Base-by-base conservation (phyloP, 2,888 invertebrate species). In the Tillus elongatus region DNA sequence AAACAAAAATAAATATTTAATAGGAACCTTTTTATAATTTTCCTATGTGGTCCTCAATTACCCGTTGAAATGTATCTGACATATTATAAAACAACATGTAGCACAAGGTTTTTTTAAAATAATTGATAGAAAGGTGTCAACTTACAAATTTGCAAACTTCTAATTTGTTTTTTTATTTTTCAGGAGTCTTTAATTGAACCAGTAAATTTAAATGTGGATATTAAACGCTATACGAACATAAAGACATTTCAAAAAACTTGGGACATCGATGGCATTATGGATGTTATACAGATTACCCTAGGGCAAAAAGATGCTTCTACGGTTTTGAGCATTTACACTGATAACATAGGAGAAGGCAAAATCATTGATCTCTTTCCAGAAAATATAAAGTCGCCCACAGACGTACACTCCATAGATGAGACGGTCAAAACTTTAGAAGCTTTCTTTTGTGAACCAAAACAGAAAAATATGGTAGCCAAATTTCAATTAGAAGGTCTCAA, bases 171-270 rank as follows among this genome's bases (percentile, higher is more conserved):
- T 19, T n/a, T 6, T n/a, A n/a, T n/a, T 33, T 56, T 56, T 14
- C 51, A 75, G 75, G 86, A 86, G 61, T 78, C 81, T 2, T 79
- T 87, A 26, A 63, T 88, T 6, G 87, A 87, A 50, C 82, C 84
- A 0, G 67, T 84, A 13, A 75, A 73, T 33, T 61, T 84, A 26
- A 75, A 81, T 37, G 71, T 83, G 43, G 86, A 86, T 54, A 63
- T 85, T 33, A 84, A 86, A 56, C 69, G 84, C 31, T 72, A 71
- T 40, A 68, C 76, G 4, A 70, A 73, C 51, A 31, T 68, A 58
- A 47, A 62, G 35, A 64, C 66, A 52, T 44, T 67, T 51, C 49
- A 58, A 36, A 58, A 56, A 46, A 51, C 56, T 1, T 66, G 64
- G 54, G 79, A 82, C 39, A 72, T 84, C 0, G 75, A 76, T 48